Conservation (phyloP, 2,797 vertebrate genomes). For the Gallirallus australis region DNA sequence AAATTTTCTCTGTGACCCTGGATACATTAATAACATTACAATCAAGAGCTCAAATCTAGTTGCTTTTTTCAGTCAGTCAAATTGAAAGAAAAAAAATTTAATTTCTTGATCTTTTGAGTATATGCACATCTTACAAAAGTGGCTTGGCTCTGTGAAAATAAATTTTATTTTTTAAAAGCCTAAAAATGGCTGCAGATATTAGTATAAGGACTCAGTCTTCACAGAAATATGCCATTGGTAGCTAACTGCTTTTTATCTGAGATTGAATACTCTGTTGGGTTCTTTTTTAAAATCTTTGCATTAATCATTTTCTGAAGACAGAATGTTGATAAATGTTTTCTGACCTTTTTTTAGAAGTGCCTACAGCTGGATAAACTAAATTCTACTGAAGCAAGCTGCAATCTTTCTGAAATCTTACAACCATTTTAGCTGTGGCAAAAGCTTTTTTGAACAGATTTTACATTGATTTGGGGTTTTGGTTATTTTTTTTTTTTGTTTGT, state of each 20-base stretch:
- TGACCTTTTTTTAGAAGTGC: background rate
- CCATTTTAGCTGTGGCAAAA: background rate
- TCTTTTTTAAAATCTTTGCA: background rate
- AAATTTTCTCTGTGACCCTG: background rate
- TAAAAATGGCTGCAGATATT: background rate
- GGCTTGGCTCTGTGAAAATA: background rate
- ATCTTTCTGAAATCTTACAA: background rate
- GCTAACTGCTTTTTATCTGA: background rate
- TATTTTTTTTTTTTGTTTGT: background rate
- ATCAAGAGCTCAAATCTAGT: background rate
- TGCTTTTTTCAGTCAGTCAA: background rate
- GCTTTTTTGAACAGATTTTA: background rate
- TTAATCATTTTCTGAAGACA: background rate
- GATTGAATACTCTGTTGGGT: background rate
- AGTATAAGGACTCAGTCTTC: background rate
- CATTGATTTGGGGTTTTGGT: background rate
- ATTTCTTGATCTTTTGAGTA: background rate
- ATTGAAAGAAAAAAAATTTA: background rate
- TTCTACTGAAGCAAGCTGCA: background rate
- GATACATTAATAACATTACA: background rate
- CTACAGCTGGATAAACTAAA: background rate
- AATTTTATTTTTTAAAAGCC: background rate
- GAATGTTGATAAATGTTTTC: background rate
- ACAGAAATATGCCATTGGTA: accelerated
- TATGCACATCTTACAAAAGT: background rate